phyloP scores from a whole-genome alignment of 2,797 vertebrate genomes.

The Channa striata region DNA sequence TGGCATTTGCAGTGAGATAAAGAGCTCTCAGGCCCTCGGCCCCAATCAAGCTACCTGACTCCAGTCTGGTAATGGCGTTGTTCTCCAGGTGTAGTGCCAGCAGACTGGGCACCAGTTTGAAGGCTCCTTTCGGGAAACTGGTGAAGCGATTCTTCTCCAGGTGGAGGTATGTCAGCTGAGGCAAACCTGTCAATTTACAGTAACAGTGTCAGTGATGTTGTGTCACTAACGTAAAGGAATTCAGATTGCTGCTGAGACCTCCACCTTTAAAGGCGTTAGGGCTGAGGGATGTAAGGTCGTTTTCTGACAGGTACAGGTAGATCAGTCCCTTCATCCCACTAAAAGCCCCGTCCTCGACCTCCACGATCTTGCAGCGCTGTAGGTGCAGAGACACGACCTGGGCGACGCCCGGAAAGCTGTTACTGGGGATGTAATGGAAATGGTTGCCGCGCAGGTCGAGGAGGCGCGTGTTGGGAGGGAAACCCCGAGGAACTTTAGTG shows the following conservation, averaged over 20 bases:
- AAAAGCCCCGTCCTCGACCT: slow-evolving; percentile 86
- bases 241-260: not conserved
- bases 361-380: slow-evolving; percentile 88
- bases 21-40: slow-evolving; percentile 84
- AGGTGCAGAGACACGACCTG: slow-evolving; percentile 91
- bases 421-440: slow-evolving; percentile 84
- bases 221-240: not conserved
- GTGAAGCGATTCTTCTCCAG: slow-evolving; percentile 90
- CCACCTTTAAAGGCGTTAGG: slow-evolving; percentile 85
- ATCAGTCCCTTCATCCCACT: slow-evolving; percentile 88
- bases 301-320: slow-evolving; percentile 94
- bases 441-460: slow-evolving; percentile 89
- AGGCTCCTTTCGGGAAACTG: slow-evolving; percentile 82
- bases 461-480: slow-evolving; percentile 86
- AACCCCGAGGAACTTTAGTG: slow-evolving; percentile 89
- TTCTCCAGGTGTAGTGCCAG: slow-evolving; percentile 91
- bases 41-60: slow-evolving; percentile 74
- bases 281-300: slow-evolving; percentile 85
- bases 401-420: slow-evolving; percentile 85
- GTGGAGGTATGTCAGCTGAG: slow-evolving; percentile 90
- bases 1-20: slow-evolving; percentile 87
- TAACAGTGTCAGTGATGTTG: not conserved
- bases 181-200: slow-evolving; percentile 75
- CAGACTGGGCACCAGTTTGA: slow-evolving; percentile 87
- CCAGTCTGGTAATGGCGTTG: slow-evolving; percentile 86